Evolutionary conservation across 2,888 invertebrate genomes (phyloP).

Genomic region (Fissipunctia ypsillon): DNA sequence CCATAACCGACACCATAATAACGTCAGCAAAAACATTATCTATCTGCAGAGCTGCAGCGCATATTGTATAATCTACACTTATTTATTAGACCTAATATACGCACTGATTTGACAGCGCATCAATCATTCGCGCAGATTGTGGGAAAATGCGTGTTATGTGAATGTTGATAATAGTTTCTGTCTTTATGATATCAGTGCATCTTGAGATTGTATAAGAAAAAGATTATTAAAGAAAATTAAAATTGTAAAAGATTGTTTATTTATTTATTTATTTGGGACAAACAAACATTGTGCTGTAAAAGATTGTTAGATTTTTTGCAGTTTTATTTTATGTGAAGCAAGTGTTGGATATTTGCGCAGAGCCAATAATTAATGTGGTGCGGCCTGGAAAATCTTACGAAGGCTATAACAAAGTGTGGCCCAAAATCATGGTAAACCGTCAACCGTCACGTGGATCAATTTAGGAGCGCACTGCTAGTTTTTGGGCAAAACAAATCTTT

Average conservation of each 20-base stretch:
- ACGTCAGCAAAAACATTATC: slow-evolving; percentile 47
- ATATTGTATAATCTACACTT: slow-evolving; percentile 54
- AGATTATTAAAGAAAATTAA: too few species aligned
- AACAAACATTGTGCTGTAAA: too few species aligned
- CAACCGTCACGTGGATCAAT: background rate
- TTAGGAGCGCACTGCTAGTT: background rate
- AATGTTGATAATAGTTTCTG: slow-evolving; percentile 51
- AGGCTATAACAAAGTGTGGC: background rate
- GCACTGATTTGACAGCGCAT: slow-evolving; percentile 55
- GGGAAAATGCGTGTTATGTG: slow-evolving; percentile 46
- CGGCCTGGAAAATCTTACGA: background rate
- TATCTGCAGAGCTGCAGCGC: slow-evolving; percentile 25
- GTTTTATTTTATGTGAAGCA: slow-evolving; percentile 3
- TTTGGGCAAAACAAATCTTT: background rate
- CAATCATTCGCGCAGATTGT: slow-evolving; percentile 55
- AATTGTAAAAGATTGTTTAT: too few species aligned
- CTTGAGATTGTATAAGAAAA: slow-evolving; percentile 1
- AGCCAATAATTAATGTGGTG: too few species aligned
- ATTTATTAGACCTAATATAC: slow-evolving; percentile 57
- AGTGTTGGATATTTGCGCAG: background rate
- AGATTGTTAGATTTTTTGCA: background rate
- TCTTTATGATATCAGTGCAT: slow-evolving; percentile 26
- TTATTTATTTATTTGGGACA: too few species aligned
- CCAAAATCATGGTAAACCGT: background rate
- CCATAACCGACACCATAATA: slow-evolving; percentile 37